Evolutionary conservation across 2,888 invertebrate genomes (phyloP), one percentile per base, ranked within the genome.

Genomic region (Neoaliturus tenellus): DNA sequence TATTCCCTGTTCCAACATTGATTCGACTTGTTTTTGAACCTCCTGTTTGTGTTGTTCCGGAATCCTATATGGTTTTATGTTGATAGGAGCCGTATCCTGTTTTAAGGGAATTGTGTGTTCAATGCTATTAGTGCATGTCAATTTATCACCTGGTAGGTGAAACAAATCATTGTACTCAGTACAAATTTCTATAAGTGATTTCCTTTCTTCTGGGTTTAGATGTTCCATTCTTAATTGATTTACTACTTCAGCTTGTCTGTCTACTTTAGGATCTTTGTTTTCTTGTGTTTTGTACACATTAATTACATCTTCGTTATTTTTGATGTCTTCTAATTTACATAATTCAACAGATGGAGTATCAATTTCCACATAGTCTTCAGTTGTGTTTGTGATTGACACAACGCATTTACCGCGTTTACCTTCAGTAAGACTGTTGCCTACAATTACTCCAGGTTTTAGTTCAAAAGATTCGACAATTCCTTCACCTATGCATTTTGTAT

Each of bases 1-100:
- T 33, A 82, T 44, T 17, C 31, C 44, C 12, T 71, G 39, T 33
- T 71, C 33, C 23, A 82, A 31, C 69, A 82, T 69, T 10, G 69
- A 41, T 17, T 44, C 14, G 3, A 80, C 31, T 23, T 80, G 80
- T 17, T 10, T 28, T n/a, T 51, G 20, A n/a, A 80, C 33, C 14
- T 28, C 35, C 12, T 23, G 28, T 17, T 55, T 80, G 31, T 55
- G 58, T 20, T 39, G 6, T 17, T 69, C 82, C 8, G 82, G 82
- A 44, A 82, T 25, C 10, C 82, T 25, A n/a, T 82, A 82, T 14
- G 71, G 69, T 20, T 35, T 23, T 33, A 44, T 23, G 25, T 44
- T 69, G 1, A 82, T 44, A 44, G 82, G 82, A 28, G 67, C 25
- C 31, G n/a, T n/a, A 17, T 67, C 25, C 25, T 20, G 25, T 23